These are phyloP conservation scores for Chelonia mydas DNA, from an alignment of 2,797 vertebrate species.

Conservation along the genomic window DNA sequence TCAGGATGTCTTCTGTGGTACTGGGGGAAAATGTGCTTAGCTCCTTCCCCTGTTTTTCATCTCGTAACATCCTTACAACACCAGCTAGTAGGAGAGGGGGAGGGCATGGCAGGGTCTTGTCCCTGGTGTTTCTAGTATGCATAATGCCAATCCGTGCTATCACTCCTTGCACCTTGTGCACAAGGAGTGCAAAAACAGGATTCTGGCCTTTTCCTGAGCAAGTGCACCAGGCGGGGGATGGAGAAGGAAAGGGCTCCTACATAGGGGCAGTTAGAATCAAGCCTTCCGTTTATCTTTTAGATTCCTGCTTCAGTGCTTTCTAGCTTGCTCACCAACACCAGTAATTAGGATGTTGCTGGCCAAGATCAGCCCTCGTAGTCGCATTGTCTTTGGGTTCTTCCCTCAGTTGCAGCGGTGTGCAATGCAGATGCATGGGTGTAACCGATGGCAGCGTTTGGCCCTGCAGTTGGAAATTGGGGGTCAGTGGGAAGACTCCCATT, in stretches of 20 bases:
- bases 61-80: background rate
- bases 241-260: background rate
- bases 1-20: background rate
- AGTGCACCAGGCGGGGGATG: background rate
- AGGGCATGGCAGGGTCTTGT: background rate
- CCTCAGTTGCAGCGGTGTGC: background rate
- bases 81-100: background rate
- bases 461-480: background rate
- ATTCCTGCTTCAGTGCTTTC: background rate
- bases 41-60: background rate
- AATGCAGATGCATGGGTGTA: background rate
- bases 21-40: accelerated
- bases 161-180: background rate
- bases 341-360: background rate
- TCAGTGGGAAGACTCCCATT: background rate
- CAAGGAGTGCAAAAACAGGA: background rate
- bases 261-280: background rate
- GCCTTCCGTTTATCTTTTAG: background rate
- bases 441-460: background rate
- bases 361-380: background rate
- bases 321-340: background rate
- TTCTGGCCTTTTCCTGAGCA: background rate
- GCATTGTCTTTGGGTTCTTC: background rate
- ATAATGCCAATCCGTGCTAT: background rate
- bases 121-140: background rate